Base-by-base conservation (phyloP, 1,140 invertebrate species). In the Myzus persicae region DNA sequence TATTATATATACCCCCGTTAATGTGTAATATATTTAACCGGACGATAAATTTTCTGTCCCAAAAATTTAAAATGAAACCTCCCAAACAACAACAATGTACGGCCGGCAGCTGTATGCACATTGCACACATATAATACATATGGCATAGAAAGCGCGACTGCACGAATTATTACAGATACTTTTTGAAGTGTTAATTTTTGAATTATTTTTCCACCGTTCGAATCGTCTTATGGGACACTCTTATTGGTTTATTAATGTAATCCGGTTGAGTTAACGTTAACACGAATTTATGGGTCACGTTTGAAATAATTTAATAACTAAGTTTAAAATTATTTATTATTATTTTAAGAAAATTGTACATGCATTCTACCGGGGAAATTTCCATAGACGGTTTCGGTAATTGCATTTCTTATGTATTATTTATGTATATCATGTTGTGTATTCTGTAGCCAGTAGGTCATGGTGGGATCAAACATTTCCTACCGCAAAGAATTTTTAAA, bases 1-100 rank as follows among this genome's bases (percentile, higher is more conserved):
- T 31, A 76, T 76, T 31, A 59, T 59, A 59, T 76, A 76, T 76
- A n/a, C 5, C 18, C n/a, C n/a, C 59, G 59, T n/a, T 76, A 76
- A 76, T 76, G 18, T 76, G 59, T 76, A 76, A 76, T 76, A 76
- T 76, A 76, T 76, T 76, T 76, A 76, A 76, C 59, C 59, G 59
- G 31, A 76, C 59, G 31, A 76, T 76, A 76, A 76, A 76, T 76
- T 76, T 76, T 76, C 59, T 20, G 59, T 76, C 14, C 14, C 31
- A 76, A 76, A 76, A n/a, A 76, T n/a, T n/a, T 76, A 76, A 76
- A n/a, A 76, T 18, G 22, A 18, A n/a, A 76, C 31, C 31, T 9
- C 54, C 31, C 59, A 5, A 76, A 76, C n/a, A 76, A 76, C 31
- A 6, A 76, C n/a, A n/a, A n/a, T 76, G 22, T 76, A 76, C 59